These are phyloP conservation scores for Silurus aristotelis DNA, from an alignment of 2,797 vertebrate species.

Conservation along the genomic window DNA sequence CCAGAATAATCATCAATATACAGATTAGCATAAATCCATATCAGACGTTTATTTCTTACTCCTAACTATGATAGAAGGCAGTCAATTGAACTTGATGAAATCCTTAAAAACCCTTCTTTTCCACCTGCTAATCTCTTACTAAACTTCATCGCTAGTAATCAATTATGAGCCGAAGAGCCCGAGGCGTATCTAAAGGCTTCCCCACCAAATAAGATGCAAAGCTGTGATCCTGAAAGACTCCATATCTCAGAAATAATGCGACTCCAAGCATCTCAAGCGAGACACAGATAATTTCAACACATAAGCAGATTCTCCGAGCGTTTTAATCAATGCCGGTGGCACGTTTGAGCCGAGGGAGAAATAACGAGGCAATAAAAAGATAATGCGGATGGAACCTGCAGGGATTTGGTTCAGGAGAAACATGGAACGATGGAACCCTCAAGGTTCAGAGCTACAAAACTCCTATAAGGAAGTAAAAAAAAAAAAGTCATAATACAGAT, in stretches of 20 bases:
- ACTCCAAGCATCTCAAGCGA: constrained; percentile 71
- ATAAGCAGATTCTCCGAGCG: constrained; percentile 79
- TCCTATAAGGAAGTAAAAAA: constrained; percentile 75
- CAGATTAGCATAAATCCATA: not conserved
- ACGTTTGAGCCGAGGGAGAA: constrained; percentile 70
- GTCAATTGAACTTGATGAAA: constrained; percentile 33
- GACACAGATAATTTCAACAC: constrained; percentile 81
- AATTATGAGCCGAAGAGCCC: constrained; percentile 73
- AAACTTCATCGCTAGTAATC: constrained; percentile 71
- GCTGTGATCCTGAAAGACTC: constrained; percentile 80
- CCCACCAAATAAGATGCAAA: constrained; percentile 81
- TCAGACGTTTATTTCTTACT: not conserved
- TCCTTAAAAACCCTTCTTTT: constrained; percentile 55
- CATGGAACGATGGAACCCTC: constrained; percentile 70
- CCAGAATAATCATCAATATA: not conserved
- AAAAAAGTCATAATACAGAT: not conserved
- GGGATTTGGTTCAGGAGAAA: constrained; percentile 74
- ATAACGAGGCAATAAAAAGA: constrained; percentile 72
- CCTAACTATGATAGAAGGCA: not conserved
- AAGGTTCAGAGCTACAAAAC: constrained; percentile 79
- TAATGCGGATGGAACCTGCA: constrained; percentile 74
- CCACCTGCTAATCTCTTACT: constrained; percentile 65
- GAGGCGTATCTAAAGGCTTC: constrained; percentile 72
- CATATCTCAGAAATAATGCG: constrained; percentile 77
- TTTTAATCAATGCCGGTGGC: constrained; percentile 79